Conservation (phyloP, 2,888 invertebrate genomes). For the Serripes groenlandicus region DNA sequence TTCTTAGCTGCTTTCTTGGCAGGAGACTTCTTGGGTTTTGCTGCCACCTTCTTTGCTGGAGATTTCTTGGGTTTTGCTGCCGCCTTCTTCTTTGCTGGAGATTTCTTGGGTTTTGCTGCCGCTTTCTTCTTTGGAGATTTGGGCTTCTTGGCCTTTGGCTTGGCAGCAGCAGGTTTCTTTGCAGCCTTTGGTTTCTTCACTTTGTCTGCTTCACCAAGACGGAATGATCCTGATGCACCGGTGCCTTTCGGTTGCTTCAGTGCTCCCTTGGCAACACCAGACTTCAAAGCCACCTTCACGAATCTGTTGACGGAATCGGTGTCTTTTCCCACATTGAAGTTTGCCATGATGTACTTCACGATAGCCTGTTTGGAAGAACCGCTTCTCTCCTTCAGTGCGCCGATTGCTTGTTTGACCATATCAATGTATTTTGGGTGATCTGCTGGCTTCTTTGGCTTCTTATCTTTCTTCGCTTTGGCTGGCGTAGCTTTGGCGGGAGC, state of each 20-base stretch:
- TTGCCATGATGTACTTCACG: slow-evolving; percentile 86
- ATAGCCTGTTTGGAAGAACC: slow-evolving; percentile 87
- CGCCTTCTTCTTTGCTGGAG: slow-evolving; percentile 68
- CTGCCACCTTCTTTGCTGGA: slow-evolving; percentile 25
- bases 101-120: slow-evolving; percentile 62
- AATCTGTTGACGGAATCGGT: slow-evolving; percentile 85
- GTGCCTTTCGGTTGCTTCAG: slow-evolving; percentile 85
- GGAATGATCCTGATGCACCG: slow-evolving; percentile 82
- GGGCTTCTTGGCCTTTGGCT: slow-evolving; percentile 66
- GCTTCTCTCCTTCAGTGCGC: slow-evolving; percentile 85
- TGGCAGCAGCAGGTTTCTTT: slow-evolving; percentile 37
- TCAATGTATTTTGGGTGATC: slow-evolving; percentile 85
- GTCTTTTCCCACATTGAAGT: slow-evolving; percentile 86
- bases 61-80: slow-evolving; percentile 70
- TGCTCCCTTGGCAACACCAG: slow-evolving; percentile 84
- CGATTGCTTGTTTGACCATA: slow-evolving; percentile 86
- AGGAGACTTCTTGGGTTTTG: slow-evolving; percentile 60
- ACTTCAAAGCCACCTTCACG: slow-evolving; percentile 85
- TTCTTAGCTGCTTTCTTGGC: slow-evolving; percentile 57
- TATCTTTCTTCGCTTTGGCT: slow-evolving; percentile 67
- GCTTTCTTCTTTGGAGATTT: slow-evolving; percentile 64
- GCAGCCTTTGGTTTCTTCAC: slow-evolving; percentile 67
- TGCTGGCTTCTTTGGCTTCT: slow-evolving; percentile 74
- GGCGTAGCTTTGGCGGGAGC: no score
- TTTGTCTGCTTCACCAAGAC: slow-evolving; percentile 70